phyloP scores from a whole-genome alignment of 1,140 invertebrate genomes.

The Prorops nasuta region DNA sequence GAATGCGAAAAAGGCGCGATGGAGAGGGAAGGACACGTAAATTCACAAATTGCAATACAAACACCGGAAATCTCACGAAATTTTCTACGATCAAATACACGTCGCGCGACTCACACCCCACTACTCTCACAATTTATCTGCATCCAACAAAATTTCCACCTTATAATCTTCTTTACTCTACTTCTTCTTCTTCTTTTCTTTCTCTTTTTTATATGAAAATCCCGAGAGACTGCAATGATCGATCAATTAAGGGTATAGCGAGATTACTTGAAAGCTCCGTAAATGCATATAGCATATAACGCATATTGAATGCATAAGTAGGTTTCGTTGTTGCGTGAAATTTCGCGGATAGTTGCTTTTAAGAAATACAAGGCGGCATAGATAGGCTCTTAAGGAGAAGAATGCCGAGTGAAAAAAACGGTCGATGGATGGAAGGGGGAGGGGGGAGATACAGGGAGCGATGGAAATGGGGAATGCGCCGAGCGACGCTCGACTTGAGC shows the following conservation, averaged over 20 bases:
- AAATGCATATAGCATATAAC: too few relatives aligned
- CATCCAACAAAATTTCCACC: too few relatives aligned
- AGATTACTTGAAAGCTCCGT: background rate
- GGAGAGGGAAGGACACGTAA: background rate
- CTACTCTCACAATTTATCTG: background rate
- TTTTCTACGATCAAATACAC: constrained; percentile 1
- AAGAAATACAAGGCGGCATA: too few relatives aligned
- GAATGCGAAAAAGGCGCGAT: constrained; percentile 12
- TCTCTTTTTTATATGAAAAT: background rate
- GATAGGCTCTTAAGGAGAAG: too few relatives aligned
- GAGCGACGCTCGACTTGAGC: constrained; percentile 29
- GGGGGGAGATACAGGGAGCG: too few relatives aligned
- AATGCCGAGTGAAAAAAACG: too few relatives aligned
- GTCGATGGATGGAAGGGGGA: too few relatives aligned
- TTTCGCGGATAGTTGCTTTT: too few relatives aligned
- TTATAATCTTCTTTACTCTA: too few relatives aligned
- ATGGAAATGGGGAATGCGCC: too few relatives aligned
- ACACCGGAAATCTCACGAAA: constrained; percentile 7
- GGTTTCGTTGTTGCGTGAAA: too few relatives aligned
- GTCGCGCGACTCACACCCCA: background rate
- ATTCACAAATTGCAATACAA: constrained; percentile 7
- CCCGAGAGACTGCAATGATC: background rate
- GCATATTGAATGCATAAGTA: too few relatives aligned
- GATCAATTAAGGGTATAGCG: background rate
- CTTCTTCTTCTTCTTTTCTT: background rate